phyloP scores from a whole-genome alignment of 2,888 invertebrate species.

The Cephus spinipes region DNA sequence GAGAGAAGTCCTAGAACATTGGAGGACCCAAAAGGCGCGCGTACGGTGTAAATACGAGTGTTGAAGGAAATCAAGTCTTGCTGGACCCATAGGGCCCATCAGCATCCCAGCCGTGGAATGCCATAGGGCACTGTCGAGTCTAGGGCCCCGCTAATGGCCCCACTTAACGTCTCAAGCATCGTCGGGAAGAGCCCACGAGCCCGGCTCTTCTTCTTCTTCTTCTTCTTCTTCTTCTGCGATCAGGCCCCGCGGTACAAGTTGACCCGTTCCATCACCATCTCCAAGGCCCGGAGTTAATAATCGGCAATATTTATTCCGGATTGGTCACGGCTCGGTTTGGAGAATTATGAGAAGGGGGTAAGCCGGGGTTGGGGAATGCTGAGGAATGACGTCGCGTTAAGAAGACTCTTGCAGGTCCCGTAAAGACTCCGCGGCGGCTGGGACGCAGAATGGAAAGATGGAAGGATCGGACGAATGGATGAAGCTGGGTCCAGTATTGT shows the following conservation, averaged over 20 bases:
- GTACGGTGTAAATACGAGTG: not conserved
- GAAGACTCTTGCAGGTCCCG: slow-evolving; percentile 4
- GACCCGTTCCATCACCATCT: not conserved
- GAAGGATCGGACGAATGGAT: slow-evolving; percentile 2
- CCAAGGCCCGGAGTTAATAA: slow-evolving; percentile 56
- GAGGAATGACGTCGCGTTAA: slow-evolving; percentile 24
- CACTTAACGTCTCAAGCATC: slow-evolving; percentile 66
- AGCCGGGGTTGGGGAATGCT: slow-evolving; percentile 33
- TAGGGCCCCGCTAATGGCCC: slow-evolving; percentile 62
- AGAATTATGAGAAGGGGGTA: slow-evolving; percentile 54
- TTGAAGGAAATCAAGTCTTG: not conserved
- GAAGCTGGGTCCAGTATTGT: slow-evolving; percentile 38
- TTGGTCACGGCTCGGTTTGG: slow-evolving; percentile 62
- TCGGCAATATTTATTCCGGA: slow-evolving; percentile 65
- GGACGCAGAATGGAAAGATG: not conserved
- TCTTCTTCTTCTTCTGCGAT: slow-evolving; percentile 4
- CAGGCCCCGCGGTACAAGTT: not conserved
- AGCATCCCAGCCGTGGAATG: slow-evolving; percentile 33
- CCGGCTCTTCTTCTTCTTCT: slow-evolving; percentile 7
- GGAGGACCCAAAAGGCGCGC: not conserved
- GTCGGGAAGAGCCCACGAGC: slow-evolving; percentile 17
- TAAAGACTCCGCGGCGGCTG: not conserved
- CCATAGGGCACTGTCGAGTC: slow-evolving; percentile 37
- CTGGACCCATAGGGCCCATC: not conserved
- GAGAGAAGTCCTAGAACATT: not conserved